Base-by-base conservation (phyloP, 2,113 vertebrate genomes). In the Gobius niger region DNA sequence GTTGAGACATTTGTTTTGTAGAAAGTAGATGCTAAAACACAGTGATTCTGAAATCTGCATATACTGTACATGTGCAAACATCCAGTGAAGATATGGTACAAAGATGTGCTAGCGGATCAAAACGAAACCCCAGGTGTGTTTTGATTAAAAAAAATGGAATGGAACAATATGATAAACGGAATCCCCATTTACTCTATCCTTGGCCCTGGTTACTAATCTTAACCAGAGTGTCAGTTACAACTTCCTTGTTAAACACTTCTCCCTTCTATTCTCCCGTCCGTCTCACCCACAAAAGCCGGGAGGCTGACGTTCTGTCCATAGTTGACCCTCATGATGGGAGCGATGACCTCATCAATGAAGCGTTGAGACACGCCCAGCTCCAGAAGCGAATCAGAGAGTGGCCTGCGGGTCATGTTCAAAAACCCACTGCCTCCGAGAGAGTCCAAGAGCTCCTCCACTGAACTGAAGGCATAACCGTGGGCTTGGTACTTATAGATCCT, bases 401-500 rank as follows among this genome's bases (percentile, higher is more conserved):
- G 95, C 70, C 93, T 93, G 41, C 90, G 95, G 0, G 96, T 99
- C 96, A 99, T 97, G 90, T 99, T 99, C 85, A 98, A 81, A 0
- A 99, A 99, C 75, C 94, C 91, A 0, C 95, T 92, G 2, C 97
- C 95, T 0, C 98, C 97, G 34, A 99, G 91, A 0, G 96, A 98
- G 76, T 87, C 92, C 70, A 99, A 88, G 70, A 99, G 91, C 77
- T 97, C 95, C 81, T 99, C 97, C 80, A 97, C 94, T 0, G 95
- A 95, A 51, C 95, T 96, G 92, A 99, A 99, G 47, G 98, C 95
- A 0, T 98, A 98, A 59, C 97, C 96, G 0, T 98, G 96, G 0
- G 94, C 96, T 89, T 99, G 98, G 89, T 98, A 99, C 91, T 98
- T 99, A 84, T 99, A 99, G 82, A 99, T 95, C 87, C 98, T 99